phyloP scores from a whole-genome alignment of 2,888 invertebrate genomes.

The Andricus curvator region DNA sequence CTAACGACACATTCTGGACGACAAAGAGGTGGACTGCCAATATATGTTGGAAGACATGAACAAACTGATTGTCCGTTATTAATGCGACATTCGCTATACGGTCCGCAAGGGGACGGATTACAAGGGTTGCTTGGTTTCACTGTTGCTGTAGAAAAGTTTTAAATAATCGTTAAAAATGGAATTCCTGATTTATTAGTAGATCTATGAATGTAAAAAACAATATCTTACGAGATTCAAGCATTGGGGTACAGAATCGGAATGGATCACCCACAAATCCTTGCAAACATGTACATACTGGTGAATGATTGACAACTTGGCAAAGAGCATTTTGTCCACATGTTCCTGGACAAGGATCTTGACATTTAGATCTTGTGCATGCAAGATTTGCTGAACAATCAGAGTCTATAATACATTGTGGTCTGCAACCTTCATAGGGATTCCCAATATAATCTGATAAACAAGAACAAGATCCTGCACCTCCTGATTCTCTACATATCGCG shows the following conservation, averaged over 20 bases:
- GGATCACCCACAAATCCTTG: conserved; percentile 89
- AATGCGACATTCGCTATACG: conserved; percentile 85
- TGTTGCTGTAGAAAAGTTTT: background rate
- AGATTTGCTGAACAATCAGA: conserved; percentile 86
- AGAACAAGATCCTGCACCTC: conserved; percentile 79
- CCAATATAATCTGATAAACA: conserved; percentile 79
- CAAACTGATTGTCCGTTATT: conserved; percentile 86
- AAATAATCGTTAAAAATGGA: background rate
- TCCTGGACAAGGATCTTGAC: conserved; percentile 88
- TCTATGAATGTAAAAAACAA: background rate
- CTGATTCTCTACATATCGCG: conserved; percentile 77
- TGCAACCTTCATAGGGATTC: conserved; percentile 84
- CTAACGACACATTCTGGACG: conserved; percentile 90
- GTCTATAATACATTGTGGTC: conserved; percentile 83
- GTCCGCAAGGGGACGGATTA: conserved; percentile 67
- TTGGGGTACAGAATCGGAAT: conserved; percentile 84
- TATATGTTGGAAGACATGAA: conserved; percentile 81
- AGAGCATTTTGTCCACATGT: conserved; percentile 87
- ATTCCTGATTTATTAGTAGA: background rate
- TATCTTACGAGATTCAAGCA: conserved; percentile 57
- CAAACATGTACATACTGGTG: conserved; percentile 87
- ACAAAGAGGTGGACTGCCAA: conserved; percentile 85
- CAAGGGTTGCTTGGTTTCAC: conserved; percentile 68
- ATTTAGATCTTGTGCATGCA: conserved; percentile 87
- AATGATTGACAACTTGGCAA: conserved; percentile 87